Percentiles rank a stretch among this genome's conserved stretches.
Evolutionary conservation across 2,113 vertebrate species (phyloP).

Genomic region (Antigone vipio): DNA sequence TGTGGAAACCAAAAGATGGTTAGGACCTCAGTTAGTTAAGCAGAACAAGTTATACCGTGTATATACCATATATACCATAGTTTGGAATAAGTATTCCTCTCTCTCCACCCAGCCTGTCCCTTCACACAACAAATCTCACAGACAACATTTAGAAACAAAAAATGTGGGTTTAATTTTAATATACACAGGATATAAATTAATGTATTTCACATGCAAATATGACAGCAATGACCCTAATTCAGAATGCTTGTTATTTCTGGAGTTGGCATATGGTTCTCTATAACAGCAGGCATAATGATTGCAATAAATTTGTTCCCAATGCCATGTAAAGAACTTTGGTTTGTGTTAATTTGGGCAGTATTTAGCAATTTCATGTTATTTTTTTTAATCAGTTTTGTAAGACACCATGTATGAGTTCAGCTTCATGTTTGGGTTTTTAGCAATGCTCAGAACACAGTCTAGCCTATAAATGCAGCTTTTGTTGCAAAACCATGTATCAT

Average conservation of each 20-base stretch:
- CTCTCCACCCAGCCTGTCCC: neutral
- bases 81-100: neutral
- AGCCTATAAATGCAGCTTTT: neutral
- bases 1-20: neutral
- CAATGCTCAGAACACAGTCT: neutral
- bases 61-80: too few species aligned
- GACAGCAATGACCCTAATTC: conserved; percentile 63
- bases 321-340: conserved; percentile 66
- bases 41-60: neutral
- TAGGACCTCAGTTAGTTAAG: neutral
- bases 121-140: neutral
- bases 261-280: conserved; percentile 64
- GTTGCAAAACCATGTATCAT: neutral
- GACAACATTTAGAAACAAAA: neutral
- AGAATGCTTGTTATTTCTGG: conserved; percentile 68
- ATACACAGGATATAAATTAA: conserved; percentile 62
- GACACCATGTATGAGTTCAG: neutral
- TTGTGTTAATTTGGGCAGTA: conserved; percentile 69
- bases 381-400: conserved; percentile 54
- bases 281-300: conserved; percentile 67
- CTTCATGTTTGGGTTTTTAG: conserved; percentile 11
- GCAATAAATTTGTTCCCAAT: conserved; percentile 69
- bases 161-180: conserved; percentile 59
- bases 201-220: conserved; percentile 61
- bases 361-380: conserved; percentile 64